Conservation (phyloP, 1,140 invertebrate genomes). For the Papilio helenus region DNA sequence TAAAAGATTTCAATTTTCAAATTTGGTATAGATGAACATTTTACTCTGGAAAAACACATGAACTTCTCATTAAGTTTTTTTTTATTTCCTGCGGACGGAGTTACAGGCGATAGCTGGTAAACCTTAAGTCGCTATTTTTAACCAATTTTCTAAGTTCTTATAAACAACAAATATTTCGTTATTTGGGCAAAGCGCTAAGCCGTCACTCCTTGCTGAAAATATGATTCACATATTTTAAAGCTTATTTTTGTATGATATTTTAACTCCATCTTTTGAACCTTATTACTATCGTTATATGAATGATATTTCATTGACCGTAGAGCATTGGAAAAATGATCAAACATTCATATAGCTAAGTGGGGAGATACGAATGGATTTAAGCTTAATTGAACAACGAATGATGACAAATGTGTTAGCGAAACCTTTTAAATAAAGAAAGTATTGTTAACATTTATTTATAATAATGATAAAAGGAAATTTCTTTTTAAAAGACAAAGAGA, state of each 20-base stretch:
- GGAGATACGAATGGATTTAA: slow-evolving; percentile 19
- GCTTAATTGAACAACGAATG: slow-evolving; percentile 21
- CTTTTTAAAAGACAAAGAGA: neutral
- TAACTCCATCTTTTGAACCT: neutral
- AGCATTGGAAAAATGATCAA: neutral
- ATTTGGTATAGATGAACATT: too few relatives aligned
- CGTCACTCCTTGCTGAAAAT: neutral
- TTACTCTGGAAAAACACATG: too few relatives aligned
- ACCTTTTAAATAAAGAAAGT: slow-evolving; percentile 2
- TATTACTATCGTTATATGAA: neutral
- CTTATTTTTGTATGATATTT: neutral
- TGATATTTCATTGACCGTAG: neutral
- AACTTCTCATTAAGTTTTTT: too few relatives aligned
- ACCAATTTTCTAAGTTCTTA: neutral
- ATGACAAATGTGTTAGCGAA: slow-evolving; percentile 14
- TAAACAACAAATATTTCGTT: neutral
- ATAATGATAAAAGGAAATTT: neutral
- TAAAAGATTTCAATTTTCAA: too few relatives aligned
- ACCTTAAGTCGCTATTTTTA: neutral
- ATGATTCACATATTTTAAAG: slow-evolving; percentile 17
- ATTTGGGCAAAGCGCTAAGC: neutral
- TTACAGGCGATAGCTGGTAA: too few relatives aligned
- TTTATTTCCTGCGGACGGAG: too few relatives aligned
- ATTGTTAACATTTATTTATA: neutral
- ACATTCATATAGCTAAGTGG: slow-evolving; percentile 15